Evolutionary conservation across 2,797 vertebrate species (phyloP), one percentile per base, ranked within the genome.

Genomic region (Mycteria americana): DNA sequence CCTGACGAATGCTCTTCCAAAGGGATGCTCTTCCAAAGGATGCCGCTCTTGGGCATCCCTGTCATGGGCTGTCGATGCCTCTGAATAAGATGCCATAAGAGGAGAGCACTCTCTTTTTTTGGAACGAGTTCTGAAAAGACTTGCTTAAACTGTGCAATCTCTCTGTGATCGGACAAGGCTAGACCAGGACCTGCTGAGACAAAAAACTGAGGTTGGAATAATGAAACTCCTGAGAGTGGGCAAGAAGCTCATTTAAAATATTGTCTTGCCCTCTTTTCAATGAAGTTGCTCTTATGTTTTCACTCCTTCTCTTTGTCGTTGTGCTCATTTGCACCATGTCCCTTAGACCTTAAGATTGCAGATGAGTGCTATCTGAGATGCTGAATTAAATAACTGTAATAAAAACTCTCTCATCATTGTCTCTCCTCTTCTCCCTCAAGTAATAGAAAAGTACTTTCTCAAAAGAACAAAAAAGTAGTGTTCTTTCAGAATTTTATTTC

Each of bases 11-110:
- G 22, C 56, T 19, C 3, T 64, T 62, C 46, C 64, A 22, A 6
- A 11, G 24, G 14, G 28, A 11, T 56, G 23, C 57, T 18, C 2
- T 65, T 64, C 41, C 62, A 24, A 7, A 12, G 6, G 1, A n/a
- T n/a, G n/a, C n/a, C n/a, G 5, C 2, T 57, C 6, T 67, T 0
- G 0, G 35, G 21, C 37, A 19, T 27, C 45, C n/a, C 23, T 59
- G 35, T 37, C 23, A 11, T 3, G 2, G 50, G 37, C n/a, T 60
- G 18, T 46, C 84, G 50, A 35, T 76, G 65, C n/a, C 46, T 88
- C 57, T 64, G 48, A 80, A 54, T 19, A 65, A 64, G n/a, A 46
- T 70, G 18, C 11, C 4, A 0, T 46, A 35, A 27, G 13, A 80
- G 43, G 22, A 27, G 10, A 57, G n/a, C 15, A 4, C 22, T 35